A percentile compares a stretch with the other conserved stretches of the same genome.
phyloP scores from a whole-genome alignment of 2,888 invertebrate genomes.

The Xanthia icteritia region DNA sequence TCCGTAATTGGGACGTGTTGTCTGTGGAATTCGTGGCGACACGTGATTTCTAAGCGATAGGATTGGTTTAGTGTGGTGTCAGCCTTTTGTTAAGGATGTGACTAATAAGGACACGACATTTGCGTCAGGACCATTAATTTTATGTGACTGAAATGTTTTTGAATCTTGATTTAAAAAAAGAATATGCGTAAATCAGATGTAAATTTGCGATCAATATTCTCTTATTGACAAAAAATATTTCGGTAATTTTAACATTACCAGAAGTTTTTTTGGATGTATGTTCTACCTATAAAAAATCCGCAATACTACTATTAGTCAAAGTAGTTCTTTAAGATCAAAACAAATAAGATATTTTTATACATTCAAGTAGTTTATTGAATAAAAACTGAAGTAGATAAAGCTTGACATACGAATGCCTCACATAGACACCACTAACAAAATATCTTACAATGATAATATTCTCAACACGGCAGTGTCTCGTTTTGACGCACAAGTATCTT shows the following conservation, averaged over 20 bases:
- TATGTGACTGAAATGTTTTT: not conserved
- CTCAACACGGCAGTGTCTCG: slow-evolving; percentile 32
- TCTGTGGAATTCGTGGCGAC: slow-evolving; percentile 35
- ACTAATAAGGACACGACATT: not conserved
- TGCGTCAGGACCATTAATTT: not conserved
- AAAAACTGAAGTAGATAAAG: slow-evolving; percentile 9
- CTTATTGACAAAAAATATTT: not conserved
- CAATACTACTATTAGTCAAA: not conserved
- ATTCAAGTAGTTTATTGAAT: slow-evolving; percentile 15
- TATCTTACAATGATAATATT: slow-evolving; percentile 49
- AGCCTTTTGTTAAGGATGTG: slow-evolving; percentile 4
- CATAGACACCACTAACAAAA: slow-evolving; percentile 28
- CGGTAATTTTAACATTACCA: not conserved
- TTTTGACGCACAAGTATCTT: slow-evolving; percentile 71
- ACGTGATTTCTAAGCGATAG: slow-evolving; percentile 40
- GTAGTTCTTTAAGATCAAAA: not conserved
- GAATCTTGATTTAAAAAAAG: not conserved
- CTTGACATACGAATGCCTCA: not conserved
- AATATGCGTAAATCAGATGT: not conserved
- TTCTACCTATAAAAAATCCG: not conserved
- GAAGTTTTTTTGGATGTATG: not conserved
- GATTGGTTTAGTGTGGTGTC: slow-evolving; percentile 29
- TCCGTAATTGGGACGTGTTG: slow-evolving; percentile 66
- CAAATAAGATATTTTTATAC: not conserved
- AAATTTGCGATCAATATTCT: not conserved